Evolutionary conservation across 2,113 vertebrate species (phyloP).

Genomic region (Chrysemys picta): DNA sequence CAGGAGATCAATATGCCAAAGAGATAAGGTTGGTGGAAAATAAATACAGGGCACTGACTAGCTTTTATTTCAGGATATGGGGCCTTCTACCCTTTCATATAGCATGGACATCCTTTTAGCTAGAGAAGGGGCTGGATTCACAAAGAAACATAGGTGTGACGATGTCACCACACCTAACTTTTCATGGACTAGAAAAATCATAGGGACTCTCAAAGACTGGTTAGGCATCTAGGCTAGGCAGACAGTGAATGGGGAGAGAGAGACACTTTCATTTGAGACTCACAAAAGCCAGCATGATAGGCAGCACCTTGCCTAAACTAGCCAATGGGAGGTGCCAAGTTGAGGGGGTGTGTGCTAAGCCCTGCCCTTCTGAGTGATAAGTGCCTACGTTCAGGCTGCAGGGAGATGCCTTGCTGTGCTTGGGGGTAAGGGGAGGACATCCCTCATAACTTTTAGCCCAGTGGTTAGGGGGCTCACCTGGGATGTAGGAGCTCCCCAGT

Average conservation of each 20-base stretch:
- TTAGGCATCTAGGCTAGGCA: neutral
- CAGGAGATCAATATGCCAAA: neutral
- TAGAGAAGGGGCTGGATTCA: neutral
- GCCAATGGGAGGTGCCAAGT: neutral
- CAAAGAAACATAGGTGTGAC: neutral
- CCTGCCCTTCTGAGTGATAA: neutral
- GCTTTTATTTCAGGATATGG: neutral
- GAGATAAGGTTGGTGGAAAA: fast-evolving
- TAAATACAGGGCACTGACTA: neutral
- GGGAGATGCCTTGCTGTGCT: too few species aligned
- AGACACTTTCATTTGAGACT: neutral
- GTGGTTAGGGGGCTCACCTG: neutral
- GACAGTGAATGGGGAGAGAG: neutral
- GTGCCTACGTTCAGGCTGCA: neutral
- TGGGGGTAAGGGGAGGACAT: too few species aligned
- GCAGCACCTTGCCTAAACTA: neutral
- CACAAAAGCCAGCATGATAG: neutral
- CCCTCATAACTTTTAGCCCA: neutral
- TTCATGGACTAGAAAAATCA: neutral
- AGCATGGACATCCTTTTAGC: neutral
- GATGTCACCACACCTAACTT: neutral
- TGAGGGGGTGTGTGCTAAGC: neutral
- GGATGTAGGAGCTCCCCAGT: neutral
- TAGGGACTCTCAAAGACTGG: neutral
- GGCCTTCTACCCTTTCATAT: fast-evolving